Base-by-base conservation (phyloP, 2,113 vertebrate genomes). In the Copsychus sechellarum region DNA sequence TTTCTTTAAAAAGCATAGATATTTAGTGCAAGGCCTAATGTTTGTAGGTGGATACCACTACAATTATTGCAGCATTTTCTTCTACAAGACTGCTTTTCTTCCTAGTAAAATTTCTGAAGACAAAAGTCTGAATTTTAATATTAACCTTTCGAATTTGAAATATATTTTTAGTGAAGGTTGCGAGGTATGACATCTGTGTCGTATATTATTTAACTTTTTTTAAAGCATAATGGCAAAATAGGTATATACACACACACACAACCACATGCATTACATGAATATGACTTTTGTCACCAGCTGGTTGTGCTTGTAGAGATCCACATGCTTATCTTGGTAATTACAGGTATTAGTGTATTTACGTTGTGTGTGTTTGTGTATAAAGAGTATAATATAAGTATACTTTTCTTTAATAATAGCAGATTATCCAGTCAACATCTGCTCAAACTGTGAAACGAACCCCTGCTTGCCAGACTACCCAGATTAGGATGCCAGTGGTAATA, bases 401-500 rank as follows among this genome's bases (percentile, higher is more conserved):
- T 94, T 84, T 96, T 96, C 93, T 96, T 92, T 95, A 95, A 97
- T 95, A 95, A 97, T 96, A 96, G 88, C 92, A 97, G 95, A 95
- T 97, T 93, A 93, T 96, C 92, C 89, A 96, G 88, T 87, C 95
- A 94, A 93, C 96, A 97, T 95, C 92, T 96, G 88, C 92, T 96
- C 97, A 98, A 98, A 97, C 97, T 92, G 86, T 98, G 81, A 99
- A 98, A 97, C 97, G 98, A 94, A 96, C 96, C 82, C 79, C 82
- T 60, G 96, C 97, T 92, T 91, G 97, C 62, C 90, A 98, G 73
- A 95, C 98, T 81, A 97, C 98, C 93, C 98, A 98, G 96, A 98
- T 98, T 93, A 98, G 98, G 87, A 98, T 99, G 98, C 98, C 98
- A 33, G 96, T 98, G 94, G 98, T 98, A 97, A 98, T 98, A 97